Evolutionary conservation across 92 coral and sea anemone species (phyloP).

Genomic region (Pocillopora grandis): DNA sequence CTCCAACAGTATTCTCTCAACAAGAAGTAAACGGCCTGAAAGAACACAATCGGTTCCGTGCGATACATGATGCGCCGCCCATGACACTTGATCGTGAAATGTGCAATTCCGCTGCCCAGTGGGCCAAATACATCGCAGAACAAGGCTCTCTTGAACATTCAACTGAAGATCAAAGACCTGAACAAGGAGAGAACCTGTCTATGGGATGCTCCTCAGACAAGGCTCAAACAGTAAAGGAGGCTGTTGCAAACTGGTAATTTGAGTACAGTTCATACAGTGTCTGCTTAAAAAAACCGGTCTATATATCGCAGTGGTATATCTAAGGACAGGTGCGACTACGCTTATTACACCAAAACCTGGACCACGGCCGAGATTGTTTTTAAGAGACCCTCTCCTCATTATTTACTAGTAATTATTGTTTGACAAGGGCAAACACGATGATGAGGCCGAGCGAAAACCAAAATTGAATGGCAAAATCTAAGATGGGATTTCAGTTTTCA

Average conservation of each 20-base stretch:
- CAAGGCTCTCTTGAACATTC: conserved; percentile 70
- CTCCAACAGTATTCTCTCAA: conserved; percentile 14
- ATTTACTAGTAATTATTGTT: too few relatives aligned
- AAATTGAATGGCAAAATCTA: too few relatives aligned
- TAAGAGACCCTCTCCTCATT: too few relatives aligned
- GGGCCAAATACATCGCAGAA: conserved; percentile 70
- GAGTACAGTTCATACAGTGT: not conserved
- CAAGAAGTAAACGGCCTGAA: conserved; percentile 50
- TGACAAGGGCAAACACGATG: too few relatives aligned
- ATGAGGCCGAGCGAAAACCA: too few relatives aligned
- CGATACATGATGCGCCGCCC: conserved; percentile 70
- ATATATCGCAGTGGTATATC: too few relatives aligned
- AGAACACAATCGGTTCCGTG: conserved; percentile 79
- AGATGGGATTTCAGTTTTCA: too few relatives aligned
- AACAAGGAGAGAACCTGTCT: conserved; percentile 82
- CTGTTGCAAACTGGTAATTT: conserved; percentile 29
- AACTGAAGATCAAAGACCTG: conserved; percentile 33
- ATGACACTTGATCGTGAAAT: conserved; percentile 71
- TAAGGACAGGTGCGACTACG: too few relatives aligned
- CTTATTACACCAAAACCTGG: too few relatives aligned
- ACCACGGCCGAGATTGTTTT: too few relatives aligned
- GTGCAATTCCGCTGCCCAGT: conserved; percentile 69
- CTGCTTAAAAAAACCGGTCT: too few relatives aligned
- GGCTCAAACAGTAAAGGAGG: conserved; percentile 30
- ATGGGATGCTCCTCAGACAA: conserved; percentile 58